Evolutionary conservation across 2,888 invertebrate genomes (phyloP).

Genomic region (Luperina testacea): DNA sequence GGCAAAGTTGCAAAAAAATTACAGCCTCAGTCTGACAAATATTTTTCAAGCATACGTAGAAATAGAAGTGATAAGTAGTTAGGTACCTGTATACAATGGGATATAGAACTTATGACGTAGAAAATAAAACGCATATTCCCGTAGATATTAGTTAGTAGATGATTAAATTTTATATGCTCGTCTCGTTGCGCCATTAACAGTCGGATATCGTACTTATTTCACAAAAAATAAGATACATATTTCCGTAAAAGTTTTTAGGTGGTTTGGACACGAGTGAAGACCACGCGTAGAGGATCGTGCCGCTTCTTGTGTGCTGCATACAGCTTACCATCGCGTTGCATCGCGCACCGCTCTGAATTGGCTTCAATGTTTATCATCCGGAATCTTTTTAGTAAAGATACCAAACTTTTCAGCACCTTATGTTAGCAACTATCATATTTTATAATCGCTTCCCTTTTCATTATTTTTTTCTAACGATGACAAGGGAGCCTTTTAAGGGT

Average conservation of each 20-base stretch:
- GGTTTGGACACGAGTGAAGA: background rate
- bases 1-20: background rate
- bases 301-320: conserved; percentile 8
- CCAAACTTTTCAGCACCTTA: background rate
- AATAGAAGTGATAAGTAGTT: background rate
- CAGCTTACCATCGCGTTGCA: background rate
- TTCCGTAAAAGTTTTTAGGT: conserved; percentile 51
- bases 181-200: conserved; percentile 12
- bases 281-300: background rate
- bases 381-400: conserved; percentile 3
- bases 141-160: background rate
- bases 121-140: background rate
- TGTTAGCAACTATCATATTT: background rate
- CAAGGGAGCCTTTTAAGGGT: background rate
- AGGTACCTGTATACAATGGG: background rate
- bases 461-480: background rate
- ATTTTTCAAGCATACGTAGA: background rate
- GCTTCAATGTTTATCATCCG: background rate
- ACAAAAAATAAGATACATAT: conserved; percentile 39
- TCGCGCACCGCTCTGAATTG: background rate
- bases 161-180: background rate
- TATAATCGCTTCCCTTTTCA: background rate
- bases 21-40: background rate
- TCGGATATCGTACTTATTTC: conserved; percentile 31
- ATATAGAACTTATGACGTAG: background rate